Base-by-base conservation (phyloP, 1,140 invertebrate genomes). In the Euschistus heros region DNA sequence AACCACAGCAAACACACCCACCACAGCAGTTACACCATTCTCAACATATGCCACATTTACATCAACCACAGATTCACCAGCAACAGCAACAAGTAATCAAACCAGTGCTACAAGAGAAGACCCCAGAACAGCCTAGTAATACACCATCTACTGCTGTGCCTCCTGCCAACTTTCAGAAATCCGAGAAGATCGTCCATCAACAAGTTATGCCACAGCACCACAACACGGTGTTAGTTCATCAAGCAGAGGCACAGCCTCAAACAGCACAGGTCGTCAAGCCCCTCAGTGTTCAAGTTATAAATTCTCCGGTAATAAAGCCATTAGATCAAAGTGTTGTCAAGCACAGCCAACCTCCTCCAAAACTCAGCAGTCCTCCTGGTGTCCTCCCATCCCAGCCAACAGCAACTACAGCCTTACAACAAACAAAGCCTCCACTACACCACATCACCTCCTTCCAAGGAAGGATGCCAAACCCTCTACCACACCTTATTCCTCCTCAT, bases 401-500 rank as follows among this genome's bases (percentile, higher is more conserved):
- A 8, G 18, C 20, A 27, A 24, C 4, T 17, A 24, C 54, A 24
- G 7, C 22, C 4, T 18, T 50, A 13, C 47, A 18, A 20, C 47
- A 2, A 10, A 8, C 42, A 13, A 50, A 50, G 22, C 24, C 54
- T 20, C 54, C 20, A 27, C 3, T 57, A 3, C 20, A 22, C 15
- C 18, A 57, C 15, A 26, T 57, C 10, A 3, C 54, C 3, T 26
- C 18, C 24, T 24, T 18, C 24, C 54, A 57, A 57, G 54, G 54
- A 26, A 57, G 24, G 22, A 20, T 24, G 18, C 18, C 20, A 17
- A 57, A 10, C 24, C 54, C 54, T 57, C 10, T 57, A 57, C 18
- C 54, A 57, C 54, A 57, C 15, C 54, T 57, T 18, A 24, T 57
- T 22, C 24, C 54, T 57, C 54, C 54, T 24, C 54, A 57, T 18